Evolutionary conservation across 2,888 invertebrate genomes (phyloP).

Genomic region (Crossocerus cetratus): DNA sequence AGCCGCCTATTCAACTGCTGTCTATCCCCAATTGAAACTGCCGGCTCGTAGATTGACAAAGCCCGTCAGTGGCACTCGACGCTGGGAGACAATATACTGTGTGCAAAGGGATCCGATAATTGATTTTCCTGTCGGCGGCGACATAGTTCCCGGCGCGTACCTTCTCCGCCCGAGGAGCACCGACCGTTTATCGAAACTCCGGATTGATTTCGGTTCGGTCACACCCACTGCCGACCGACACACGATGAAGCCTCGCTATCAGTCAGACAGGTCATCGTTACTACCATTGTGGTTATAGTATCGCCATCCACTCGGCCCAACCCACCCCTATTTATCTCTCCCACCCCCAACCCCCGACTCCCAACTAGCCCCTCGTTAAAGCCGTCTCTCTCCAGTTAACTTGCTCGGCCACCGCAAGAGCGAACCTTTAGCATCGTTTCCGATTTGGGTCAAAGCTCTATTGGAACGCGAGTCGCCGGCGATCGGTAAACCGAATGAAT

Average conservation of each 20-base stretch:
- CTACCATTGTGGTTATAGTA: conserved; percentile 45
- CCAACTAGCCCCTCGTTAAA: background rate
- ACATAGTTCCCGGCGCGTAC: conserved; percentile 20
- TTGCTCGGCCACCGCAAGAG: conserved; percentile 40
- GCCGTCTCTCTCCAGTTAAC: conserved; percentile 12
- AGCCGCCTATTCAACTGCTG: background rate
- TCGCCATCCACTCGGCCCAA: conserved; percentile 58
- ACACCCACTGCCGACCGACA: conserved; percentile 50
- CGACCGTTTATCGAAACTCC: conserved; percentile 31
- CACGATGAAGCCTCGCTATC: conserved; percentile 14
- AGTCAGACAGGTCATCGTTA: conserved; percentile 46
- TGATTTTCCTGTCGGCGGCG: conserved; percentile 18
- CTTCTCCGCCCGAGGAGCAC: background rate
- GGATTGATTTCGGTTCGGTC: conserved; percentile 61
- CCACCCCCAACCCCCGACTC: background rate
- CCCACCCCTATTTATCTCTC: conserved; percentile 45
- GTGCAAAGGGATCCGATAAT: conserved; percentile 29
- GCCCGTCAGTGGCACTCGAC: conserved; percentile 29
- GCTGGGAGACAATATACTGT: conserved; percentile 13
- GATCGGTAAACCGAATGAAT: conserved; percentile 57
- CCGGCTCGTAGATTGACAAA: conserved; percentile 2
- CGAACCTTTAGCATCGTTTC: conserved; percentile 59
- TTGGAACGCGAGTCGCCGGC: conserved; percentile 49
- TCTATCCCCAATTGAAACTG: background rate
- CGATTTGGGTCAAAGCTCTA: conserved; percentile 70